These are phyloP conservation scores for Eristalinus sepulchralis DNA, from an alignment of 2,888 invertebrate genomes.

Conservation along the genomic window DNA sequence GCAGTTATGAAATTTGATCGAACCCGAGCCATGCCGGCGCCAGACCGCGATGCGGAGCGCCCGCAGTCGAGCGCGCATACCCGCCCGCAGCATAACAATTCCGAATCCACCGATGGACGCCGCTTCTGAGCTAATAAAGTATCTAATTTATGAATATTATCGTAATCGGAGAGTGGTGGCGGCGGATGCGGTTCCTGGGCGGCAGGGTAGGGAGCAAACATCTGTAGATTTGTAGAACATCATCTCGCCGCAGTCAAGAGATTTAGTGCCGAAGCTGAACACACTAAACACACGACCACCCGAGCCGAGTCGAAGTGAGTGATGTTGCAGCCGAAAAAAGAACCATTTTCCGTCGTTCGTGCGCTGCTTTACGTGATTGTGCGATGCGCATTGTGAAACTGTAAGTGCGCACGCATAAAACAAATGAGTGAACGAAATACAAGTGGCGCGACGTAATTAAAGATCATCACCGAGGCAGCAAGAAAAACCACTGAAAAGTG, in stretches of 20 bases:
- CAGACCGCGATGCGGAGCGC: slow-evolving; percentile 30
- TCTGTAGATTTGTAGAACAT: slow-evolving; percentile 60
- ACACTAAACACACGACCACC: slow-evolving; percentile 65
- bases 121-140: slow-evolving; percentile 62
- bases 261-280: slow-evolving; percentile 65
- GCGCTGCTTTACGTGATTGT: neutral
- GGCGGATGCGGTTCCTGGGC: slow-evolving; percentile 45
- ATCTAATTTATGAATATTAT: slow-evolving; percentile 69
- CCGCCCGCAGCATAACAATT: slow-evolving; percentile 38
- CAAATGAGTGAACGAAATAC: slow-evolving; percentile 71
- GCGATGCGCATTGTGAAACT: slow-evolving; percentile 66
- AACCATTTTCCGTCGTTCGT: neutral
- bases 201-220: slow-evolving; percentile 20
- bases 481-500: slow-evolving; percentile 7
- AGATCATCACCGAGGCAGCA: slow-evolving; percentile 58
- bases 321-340: slow-evolving; percentile 23
- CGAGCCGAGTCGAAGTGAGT: slow-evolving; percentile 27
- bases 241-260: slow-evolving; percentile 38
- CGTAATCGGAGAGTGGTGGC: slow-evolving; percentile 62
- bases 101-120: slow-evolving; percentile 47
- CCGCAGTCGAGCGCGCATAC: neutral
- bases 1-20: slow-evolving; percentile 71
- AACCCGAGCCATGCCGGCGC: slow-evolving; percentile 67
- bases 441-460: slow-evolving; percentile 70
- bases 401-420: slow-evolving; percentile 67